Conservation (phyloP, 2,797 vertebrate species). For the Pangasius djambal region DNA sequence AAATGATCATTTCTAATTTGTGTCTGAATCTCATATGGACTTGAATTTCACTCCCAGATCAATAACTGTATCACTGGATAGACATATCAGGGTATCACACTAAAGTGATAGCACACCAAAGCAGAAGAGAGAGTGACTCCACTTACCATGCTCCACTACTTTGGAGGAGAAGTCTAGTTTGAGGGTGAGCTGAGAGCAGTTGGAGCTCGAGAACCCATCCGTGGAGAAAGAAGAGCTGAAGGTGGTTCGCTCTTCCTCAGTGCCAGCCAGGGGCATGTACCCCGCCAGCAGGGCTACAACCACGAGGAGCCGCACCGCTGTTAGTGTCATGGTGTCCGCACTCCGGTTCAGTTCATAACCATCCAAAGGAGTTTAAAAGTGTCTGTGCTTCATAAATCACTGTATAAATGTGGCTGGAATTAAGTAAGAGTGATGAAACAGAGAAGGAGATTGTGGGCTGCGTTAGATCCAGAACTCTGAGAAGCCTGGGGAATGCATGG, state of each 20-base stretch:
- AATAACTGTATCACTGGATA: not conserved
- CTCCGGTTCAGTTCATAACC: constrained; percentile 55
- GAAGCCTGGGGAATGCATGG: constrained; percentile 74
- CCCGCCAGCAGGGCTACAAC: constrained; percentile 80
- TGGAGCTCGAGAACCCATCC: constrained; percentile 72
- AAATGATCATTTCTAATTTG: not conserved
- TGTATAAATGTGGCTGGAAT: constrained; percentile 38
- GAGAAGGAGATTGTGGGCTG: constrained; percentile 31
- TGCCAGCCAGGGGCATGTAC: constrained; percentile 80
- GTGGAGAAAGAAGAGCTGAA: constrained; percentile 52
- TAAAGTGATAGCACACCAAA: not conserved
- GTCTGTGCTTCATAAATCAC: constrained; percentile 16
- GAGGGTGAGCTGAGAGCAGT: constrained; percentile 87
- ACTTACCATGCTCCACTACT: constrained; percentile 92
- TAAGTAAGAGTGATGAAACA: not conserved
- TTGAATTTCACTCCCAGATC: not conserved
- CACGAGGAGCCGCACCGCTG: constrained; percentile 79
- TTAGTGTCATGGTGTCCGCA: constrained; percentile 78
- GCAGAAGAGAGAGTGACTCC: not conserved
- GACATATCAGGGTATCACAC: not conserved
- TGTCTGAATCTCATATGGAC: not conserved
- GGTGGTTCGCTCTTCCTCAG: constrained; percentile 72
- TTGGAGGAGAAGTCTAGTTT: constrained; percentile 92
- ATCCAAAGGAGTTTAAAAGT: constrained; percentile 67
- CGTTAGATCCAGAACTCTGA: constrained; percentile 78